Base-by-base conservation (phyloP, 2,888 invertebrate genomes). In the Xylocampa areola region DNA sequence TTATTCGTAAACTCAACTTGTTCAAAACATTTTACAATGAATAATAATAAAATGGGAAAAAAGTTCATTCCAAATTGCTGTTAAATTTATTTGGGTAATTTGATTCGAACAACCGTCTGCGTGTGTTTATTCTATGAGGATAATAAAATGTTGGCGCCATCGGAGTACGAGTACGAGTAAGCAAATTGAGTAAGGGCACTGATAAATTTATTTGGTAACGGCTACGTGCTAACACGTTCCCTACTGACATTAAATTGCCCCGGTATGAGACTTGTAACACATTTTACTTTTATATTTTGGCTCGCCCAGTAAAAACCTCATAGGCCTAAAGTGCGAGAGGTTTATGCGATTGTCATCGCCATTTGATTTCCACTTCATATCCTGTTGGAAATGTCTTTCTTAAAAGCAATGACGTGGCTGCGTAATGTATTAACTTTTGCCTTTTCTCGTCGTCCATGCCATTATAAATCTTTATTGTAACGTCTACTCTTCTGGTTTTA, bases 81-180 rank as follows among this genome's bases (percentile, higher is more conserved):
- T 50, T 35, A 54, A 48, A 44, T 69, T 63, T 59, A 60, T 65
- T 75, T 48, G 45, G 17, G 54, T 69, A 69, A 66, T 67, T 66
- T 67, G 35, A 62, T 61, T 69, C 39, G 37, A 59, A 67, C 45
- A 61, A 54, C 53, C 44, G 51, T 71, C 71, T 76, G 52, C 49
- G 65, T 64, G 55, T 70, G 65, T 73, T 77, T 83, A 78, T 77
- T 82, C 79, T 83, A 74, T 80, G 77, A 58, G 58, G 54, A 79
- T 83, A 85, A 87, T 87, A 87, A 87, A 85, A 82, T 69, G 72
- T 69, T 84, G 88, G 86, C 86, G 86, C 86, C 86, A 81, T 82
- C 71, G 76, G 75, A 84, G 81, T 79, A 78, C 72, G 75, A 84
- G 81, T 79, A 78, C 72, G 76, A 75, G 74, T 82, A 85, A 87